These are phyloP conservation scores for Drosophila oshimai DNA, from an alignment of 1,140 invertebrate species.

Conservation along the genomic window DNA sequence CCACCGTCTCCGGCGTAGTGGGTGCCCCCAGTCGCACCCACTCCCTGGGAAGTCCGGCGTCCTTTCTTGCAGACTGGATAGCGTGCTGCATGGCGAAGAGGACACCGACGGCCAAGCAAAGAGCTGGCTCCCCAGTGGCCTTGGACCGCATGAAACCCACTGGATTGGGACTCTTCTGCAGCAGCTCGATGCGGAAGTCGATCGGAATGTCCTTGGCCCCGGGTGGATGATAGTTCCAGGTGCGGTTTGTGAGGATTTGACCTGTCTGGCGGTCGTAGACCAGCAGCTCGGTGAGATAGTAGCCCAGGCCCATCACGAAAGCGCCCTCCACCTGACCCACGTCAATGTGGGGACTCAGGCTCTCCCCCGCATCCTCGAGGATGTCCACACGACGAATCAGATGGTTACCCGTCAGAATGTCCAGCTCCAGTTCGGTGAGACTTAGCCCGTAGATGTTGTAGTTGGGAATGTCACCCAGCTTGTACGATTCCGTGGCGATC, in stretches of 20 bases:
- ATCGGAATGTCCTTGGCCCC: conserved; percentile 91
- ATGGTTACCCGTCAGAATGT: conserved; percentile 88
- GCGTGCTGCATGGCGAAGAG: conserved; percentile 90
- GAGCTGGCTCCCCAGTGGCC: conserved; percentile 91
- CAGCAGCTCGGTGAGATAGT: conserved; percentile 88
- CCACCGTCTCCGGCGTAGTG: conserved; percentile 82
- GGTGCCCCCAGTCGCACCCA: conserved; percentile 83
- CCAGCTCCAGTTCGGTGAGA: conserved; percentile 87
- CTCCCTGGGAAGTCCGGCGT: conserved; percentile 84
- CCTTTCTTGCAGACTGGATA: conserved; percentile 86
- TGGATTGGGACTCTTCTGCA: conserved; percentile 88
- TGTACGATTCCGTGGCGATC: conserved; percentile 84
- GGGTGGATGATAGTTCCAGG: conserved; percentile 92
- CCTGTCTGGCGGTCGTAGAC: conserved; percentile 87
- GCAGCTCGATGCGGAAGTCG: conserved; percentile 90
- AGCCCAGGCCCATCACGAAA: conserved; percentile 92
- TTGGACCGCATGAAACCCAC: conserved; percentile 89
- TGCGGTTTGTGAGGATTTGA: conserved; percentile 88
- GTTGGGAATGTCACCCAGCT: conserved; percentile 62
- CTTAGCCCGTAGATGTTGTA: conserved; percentile 85
- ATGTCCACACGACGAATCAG: conserved; percentile 87
- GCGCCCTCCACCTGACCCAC: conserved; percentile 91
- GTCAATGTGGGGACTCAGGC: conserved; percentile 88
- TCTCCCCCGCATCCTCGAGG: conserved; percentile 88
- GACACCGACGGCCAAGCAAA: conserved; percentile 87